Evolutionary conservation across 2,113 vertebrate species (phyloP).

Genomic region (Eulacestoma nigropectus): DNA sequence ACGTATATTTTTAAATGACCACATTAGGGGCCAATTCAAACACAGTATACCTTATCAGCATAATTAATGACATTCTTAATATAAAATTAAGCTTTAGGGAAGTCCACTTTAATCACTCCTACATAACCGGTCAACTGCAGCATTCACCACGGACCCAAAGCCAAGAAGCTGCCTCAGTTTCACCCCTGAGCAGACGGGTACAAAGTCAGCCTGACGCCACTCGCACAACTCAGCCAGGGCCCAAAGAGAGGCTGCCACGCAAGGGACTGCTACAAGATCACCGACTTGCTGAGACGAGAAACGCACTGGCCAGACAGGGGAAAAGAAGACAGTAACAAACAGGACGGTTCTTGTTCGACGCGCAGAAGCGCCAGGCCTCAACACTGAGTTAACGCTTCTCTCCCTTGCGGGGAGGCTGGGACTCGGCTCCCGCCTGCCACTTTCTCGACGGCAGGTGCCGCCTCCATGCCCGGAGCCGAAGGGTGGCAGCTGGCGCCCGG

Average conservation of each 20-base stretch:
- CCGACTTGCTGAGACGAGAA: background rate
- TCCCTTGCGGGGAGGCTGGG: fast-evolving
- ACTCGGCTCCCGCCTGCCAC: fast-evolving
- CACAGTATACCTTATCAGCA: background rate
- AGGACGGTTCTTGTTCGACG: too few relatives aligned
- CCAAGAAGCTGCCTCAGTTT: background rate
- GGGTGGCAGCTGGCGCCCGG: background rate
- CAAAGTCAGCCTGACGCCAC: background rate
- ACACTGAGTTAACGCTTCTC: fast-evolving
- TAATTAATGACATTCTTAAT: background rate
- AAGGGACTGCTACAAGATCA: too few relatives aligned
- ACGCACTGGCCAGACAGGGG: fast-evolving
- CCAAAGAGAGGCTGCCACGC: fast-evolving
- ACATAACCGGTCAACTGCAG: background rate
- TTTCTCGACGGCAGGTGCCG: background rate
- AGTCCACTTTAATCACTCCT: background rate
- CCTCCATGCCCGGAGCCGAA: background rate
- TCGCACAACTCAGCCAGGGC: background rate
- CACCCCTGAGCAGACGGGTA: background rate
- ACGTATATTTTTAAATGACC: background rate
- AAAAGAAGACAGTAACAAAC: background rate
- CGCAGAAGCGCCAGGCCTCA: background rate
- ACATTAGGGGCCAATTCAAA: background rate
- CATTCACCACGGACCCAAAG: background rate
- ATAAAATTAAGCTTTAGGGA: background rate